Base-by-base conservation (phyloP, 2,113 vertebrate species). In the Rhineura floridana region DNA sequence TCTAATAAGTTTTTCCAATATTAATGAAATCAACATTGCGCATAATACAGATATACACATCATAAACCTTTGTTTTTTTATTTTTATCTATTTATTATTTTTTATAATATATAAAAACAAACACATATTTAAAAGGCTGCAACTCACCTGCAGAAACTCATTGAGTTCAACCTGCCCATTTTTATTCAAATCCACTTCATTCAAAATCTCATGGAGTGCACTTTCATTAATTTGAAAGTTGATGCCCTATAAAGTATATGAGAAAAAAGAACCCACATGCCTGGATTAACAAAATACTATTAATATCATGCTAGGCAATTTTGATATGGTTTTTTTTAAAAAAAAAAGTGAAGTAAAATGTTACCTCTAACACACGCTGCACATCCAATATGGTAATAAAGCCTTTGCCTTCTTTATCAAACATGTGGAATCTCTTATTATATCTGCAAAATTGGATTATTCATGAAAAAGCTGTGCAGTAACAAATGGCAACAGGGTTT, bases 81-180 rank as follows among this genome's bases (percentile, higher is more conserved):
- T 30, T 67, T 67, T n/a, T 67, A 67, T 67, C 33, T 67, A 67
- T n/a, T n/a, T n/a, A n/a, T n/a, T n/a, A n/a, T n/a, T n/a, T n/a
- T n/a, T n/a, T n/a, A n/a, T n/a, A n/a, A 63, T 59, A n/a, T 30
- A 48, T 28, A 69, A 19, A 17, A 67, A 44, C 28, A n/a, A 7
- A 83, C 62, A 17, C n/a, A 59, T 73, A 55, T 55, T 73, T 76
- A 77, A 65, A 81, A 67, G 39, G 65, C 4, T 6, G 7, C 55
- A 59, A 92, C 97, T 8, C 70, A 99, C 98, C 98, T 98, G 98
- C 94, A 99, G 92, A 94, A 99, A 99, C 93, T 99, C 98, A 72
- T 98, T 96, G 78, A 99, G 97, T 91, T 99, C 99, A 42, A 99
- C 98, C 89, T 99, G 98, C n/a, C 99, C 99, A 0, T 99, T 99